Evolutionary conservation across 2,888 invertebrate genomes (phyloP), one percentile per base, ranked within the genome.

Genomic region (Zhuqinia jingwanae): DNA sequence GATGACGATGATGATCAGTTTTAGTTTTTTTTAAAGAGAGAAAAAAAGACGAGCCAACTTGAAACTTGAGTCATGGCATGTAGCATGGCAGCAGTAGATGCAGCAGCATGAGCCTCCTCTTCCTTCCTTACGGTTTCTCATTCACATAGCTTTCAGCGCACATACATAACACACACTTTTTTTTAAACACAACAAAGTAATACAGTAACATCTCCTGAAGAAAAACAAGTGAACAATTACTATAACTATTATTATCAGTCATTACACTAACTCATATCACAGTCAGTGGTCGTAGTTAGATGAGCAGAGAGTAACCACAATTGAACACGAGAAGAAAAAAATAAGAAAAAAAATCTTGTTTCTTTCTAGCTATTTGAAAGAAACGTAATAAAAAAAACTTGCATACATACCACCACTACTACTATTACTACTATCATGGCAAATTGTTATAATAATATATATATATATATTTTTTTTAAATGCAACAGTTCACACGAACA

Each of bases 21-120:
- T n/a, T n/a, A n/a, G n/a, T n/a, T n/a, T n/a, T n/a, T n/a, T n/a
- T n/a, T n/a, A n/a, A n/a, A n/a, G n/a, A n/a, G n/a, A n/a, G n/a
- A n/a, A n/a, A n/a, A n/a, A n/a, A n/a, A n/a, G n/a, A n/a, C n/a
- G n/a, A n/a, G n/a, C n/a, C 25, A 15, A 47, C 47, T 47, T 73
- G 42, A 65, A 17, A 15, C 36, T 22, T 56, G 36, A 36, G 68
- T n/a, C n/a, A n/a, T n/a, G n/a, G n/a, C n/a, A n/a, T n/a, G n/a
- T n/a, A n/a, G n/a, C n/a, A n/a, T n/a, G n/a, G n/a, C n/a, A n/a
- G n/a, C n/a, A n/a, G n/a, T n/a, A n/a, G n/a, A n/a, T n/a, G n/a
- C n/a, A n/a, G n/a, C n/a, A n/a, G n/a, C n/a, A n/a, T 45, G 42
- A 68, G 68, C 45, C 68, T 68, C 68, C 45, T 68, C 45, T 68